phyloP scores from a whole-genome alignment of 2,113 vertebrate species.

The Uria aalge region DNA sequence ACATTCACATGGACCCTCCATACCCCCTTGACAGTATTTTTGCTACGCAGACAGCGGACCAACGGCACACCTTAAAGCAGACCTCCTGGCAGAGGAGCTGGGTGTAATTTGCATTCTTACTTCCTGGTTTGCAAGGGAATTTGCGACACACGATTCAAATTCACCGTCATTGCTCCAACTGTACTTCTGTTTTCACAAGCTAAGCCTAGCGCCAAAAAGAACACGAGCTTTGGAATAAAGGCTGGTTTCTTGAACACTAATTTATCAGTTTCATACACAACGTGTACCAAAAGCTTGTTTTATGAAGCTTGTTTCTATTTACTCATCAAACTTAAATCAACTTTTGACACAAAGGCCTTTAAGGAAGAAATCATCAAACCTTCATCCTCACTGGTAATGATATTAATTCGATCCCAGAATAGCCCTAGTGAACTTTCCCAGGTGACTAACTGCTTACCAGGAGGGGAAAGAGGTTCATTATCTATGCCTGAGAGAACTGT shows the following conservation, averaged over 20 bases:
- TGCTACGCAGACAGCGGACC: neutral
- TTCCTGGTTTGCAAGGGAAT: neutral
- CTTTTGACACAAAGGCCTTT: neutral
- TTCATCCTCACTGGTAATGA: neutral
- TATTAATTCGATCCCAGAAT: neutral
- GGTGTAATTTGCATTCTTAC: neutral
- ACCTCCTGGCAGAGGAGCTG: neutral
- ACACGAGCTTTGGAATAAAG: neutral
- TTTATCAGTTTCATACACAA: neutral
- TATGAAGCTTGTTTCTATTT: neutral
- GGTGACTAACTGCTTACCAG: neutral
- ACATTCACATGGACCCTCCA: neutral
- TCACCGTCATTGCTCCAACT: neutral
- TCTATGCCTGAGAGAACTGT: neutral
- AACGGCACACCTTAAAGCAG: neutral
- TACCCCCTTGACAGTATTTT: neutral
- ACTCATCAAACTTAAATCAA: neutral
- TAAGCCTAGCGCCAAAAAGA: neutral
- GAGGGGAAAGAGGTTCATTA: neutral
- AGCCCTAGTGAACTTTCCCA: neutral
- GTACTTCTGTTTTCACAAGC: neutral
- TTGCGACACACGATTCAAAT: neutral
- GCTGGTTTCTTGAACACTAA: neutral
- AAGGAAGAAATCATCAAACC: neutral
- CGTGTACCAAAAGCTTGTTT: neutral